Base-by-base conservation (phyloP, 2,888 invertebrate genomes). In the Polydrusus pterygomalis region DNA sequence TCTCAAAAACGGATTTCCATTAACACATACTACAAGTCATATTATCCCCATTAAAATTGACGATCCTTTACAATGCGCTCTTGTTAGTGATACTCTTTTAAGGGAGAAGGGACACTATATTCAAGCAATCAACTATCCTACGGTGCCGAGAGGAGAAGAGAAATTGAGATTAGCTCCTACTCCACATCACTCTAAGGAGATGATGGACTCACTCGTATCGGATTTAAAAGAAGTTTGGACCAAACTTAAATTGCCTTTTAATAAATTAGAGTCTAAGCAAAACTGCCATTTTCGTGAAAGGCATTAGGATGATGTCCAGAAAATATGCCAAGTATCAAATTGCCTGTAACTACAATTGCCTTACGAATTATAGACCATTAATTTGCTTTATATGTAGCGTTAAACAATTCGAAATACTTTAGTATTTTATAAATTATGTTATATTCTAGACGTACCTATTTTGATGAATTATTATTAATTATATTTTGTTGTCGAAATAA, bases 81-180 rank as follows among this genome's bases (percentile, higher is more conserved):
- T 92, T 82, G 92, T 98, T 77, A 97, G 97, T 0, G 96, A 97
- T 86, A 90, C 93, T 54, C 90, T 99, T 54, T 90, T 99, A 88
- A 91, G 91, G 83, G 90, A 95, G 75, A 93, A 93, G 84, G 96
- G 96, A 0, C 97, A 98, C 86, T 99, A 99, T 84, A 95, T 98
- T 40, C 98, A 98, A 88, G 95, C 98, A 15, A 99, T 99, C 82
- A 98, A 99, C 89, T 97, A 97, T 88, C 98, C 98, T 7, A 99
- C 98, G 0, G 98, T 99, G 1, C 93, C 96, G 0, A 92, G 95
- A 79, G 98, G 98, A 0, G 91, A 96, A 86, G 98, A 99, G 87
- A 95, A 97, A 82, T 90, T 99, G 75, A 91, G 98, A 69, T 91
- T 98, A 83, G 98, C 98, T 0, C 97, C 98, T 1, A 98, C 98